Conservation (phyloP, 2,888 invertebrate genomes). For the Omphaloscelis lunosa region DNA sequence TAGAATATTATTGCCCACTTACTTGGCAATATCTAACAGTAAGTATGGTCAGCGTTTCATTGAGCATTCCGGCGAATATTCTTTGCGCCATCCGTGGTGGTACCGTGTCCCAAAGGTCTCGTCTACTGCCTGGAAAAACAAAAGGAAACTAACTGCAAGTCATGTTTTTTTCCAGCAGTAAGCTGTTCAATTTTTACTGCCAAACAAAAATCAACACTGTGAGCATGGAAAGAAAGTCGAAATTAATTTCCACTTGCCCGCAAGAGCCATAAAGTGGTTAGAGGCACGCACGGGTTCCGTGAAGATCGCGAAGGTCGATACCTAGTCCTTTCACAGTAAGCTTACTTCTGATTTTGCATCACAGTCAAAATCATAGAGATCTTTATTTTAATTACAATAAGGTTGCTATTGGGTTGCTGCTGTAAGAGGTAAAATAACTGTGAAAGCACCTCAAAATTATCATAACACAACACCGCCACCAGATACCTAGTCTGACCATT, state of each 20-base stretch:
- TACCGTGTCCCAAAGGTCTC: constrained; percentile 96
- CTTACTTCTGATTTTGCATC: too few species aligned
- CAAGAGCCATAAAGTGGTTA: background rate
- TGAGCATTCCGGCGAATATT: constrained; percentile 96
- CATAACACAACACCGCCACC: too few species aligned
- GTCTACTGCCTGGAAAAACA: constrained; percentile 92
- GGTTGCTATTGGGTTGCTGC: too few species aligned
- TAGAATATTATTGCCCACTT: constrained; percentile 53
- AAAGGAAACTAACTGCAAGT: background rate
- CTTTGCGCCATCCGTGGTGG: constrained; percentile 97
- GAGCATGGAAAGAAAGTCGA: too few species aligned
- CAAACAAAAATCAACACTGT: background rate
- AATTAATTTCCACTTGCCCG: background rate
- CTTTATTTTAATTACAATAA: too few species aligned
- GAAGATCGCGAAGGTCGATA: background rate
- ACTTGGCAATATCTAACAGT: constrained; percentile 95
- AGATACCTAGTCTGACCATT: background rate
- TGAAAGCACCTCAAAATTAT: too few species aligned
- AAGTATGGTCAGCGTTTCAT: constrained; percentile 95
- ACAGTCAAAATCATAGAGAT: too few species aligned
- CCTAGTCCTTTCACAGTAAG: too few species aligned
- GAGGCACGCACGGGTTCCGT: background rate
- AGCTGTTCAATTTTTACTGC: background rate
- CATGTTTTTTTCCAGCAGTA: background rate
- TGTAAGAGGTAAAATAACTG: too few species aligned